Conservation (phyloP, 2,888 invertebrate genomes). For the Anthrax anthrax region DNA sequence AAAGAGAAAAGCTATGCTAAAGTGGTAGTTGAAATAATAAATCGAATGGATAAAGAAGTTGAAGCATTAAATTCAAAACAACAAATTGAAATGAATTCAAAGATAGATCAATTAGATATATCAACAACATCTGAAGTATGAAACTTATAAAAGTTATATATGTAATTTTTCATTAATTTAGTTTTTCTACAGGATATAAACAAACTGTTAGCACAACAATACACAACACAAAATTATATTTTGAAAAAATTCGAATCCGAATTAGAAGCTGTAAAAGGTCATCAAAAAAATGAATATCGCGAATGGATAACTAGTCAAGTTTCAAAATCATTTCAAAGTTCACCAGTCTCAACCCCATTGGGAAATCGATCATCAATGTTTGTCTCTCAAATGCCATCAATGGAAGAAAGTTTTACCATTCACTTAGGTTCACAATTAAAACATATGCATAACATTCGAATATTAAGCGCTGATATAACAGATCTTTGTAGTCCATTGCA, state of each 20-base stretch:
- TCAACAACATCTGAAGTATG: conserved; percentile 44
- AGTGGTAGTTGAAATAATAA: conserved; percentile 56
- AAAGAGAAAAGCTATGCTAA: conserved; percentile 78
- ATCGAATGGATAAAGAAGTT: conserved; percentile 59
- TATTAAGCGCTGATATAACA: conserved; percentile 71
- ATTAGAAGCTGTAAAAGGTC: conserved; percentile 68
- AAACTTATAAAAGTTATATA: background rate
- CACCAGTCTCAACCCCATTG: conserved; percentile 24
- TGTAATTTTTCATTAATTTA: background rate
- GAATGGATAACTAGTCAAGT: conserved; percentile 60
- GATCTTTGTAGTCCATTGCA: conserved; percentile 55
- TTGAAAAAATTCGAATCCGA: conserved; percentile 76
- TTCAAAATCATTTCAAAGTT: conserved; percentile 28
- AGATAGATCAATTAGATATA: conserved; percentile 61
- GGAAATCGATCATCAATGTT: conserved; percentile 36
- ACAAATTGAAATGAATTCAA: conserved; percentile 77
- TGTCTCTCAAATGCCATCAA: conserved; percentile 32
- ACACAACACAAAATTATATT: conserved; percentile 69
- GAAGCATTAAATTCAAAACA: conserved; percentile 59
- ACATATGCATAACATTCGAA: conserved; percentile 93
- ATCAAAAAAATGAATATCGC: conserved; percentile 73
- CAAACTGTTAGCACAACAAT: conserved; percentile 63
- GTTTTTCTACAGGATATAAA: conserved; percentile 52
- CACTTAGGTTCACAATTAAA: conserved; percentile 96
- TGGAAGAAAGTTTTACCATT: conserved; percentile 96